These are phyloP conservation scores for Eulemur mongoz DNA, from an alignment of 2,797 vertebrate genomes.

Conservation along the genomic window DNA sequence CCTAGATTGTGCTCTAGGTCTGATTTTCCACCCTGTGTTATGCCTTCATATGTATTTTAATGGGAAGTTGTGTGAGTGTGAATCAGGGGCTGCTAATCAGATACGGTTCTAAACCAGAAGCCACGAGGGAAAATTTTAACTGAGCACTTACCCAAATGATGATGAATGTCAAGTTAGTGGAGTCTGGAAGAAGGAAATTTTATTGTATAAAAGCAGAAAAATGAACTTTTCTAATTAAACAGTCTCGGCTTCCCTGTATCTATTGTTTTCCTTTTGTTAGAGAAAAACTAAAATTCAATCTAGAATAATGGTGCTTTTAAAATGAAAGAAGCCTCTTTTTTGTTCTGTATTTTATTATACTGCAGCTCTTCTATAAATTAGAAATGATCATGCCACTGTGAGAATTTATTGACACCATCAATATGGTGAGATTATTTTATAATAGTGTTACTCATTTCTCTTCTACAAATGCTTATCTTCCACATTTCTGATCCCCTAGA, in stretches of 20 bases:
- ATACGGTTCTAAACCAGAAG: background rate
- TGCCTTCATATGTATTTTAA: background rate
- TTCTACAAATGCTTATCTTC: background rate
- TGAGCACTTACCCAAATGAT: conserved; percentile 17
- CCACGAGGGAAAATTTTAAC: background rate
- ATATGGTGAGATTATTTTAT: conserved; percentile 12
- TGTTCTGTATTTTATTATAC: conserved; percentile 8
- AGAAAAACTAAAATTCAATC: background rate
- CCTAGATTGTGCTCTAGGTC: background rate
- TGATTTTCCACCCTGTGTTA: background rate
- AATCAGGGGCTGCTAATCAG: background rate
- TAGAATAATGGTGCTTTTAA: background rate
- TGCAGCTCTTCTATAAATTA: conserved; percentile 27
- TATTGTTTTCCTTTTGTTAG: conserved; percentile 41
- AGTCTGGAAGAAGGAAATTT: background rate
- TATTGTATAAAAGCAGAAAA: background rate
- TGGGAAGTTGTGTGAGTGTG: background rate
- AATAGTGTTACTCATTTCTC: conserved; percentile 8
- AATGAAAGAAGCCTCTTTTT: background rate
- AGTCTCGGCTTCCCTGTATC: background rate
- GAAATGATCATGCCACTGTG: background rate
- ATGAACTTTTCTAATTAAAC: conserved; percentile 27
- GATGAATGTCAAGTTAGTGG: conserved; percentile 19
- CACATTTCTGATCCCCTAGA: background rate
- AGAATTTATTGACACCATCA: background rate